phyloP scores from a whole-genome alignment of 2,888 invertebrate species.

The Tipula helvola region DNA sequence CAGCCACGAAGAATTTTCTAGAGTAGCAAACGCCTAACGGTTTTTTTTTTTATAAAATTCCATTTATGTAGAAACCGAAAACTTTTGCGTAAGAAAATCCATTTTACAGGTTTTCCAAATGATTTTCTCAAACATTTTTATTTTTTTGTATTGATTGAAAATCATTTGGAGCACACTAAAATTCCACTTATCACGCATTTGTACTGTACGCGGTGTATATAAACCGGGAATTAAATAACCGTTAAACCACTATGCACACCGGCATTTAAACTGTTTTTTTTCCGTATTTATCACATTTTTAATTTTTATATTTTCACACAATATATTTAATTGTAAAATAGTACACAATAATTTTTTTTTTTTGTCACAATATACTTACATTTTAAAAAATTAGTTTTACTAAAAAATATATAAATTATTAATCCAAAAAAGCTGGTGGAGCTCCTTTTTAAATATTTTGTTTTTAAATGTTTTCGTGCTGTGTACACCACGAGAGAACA shows the following conservation, averaged over 20 bases:
- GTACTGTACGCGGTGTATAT: not conserved
- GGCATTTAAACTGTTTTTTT: not conserved
- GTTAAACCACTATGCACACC: not conserved
- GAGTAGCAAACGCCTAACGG: constrained; percentile 5
- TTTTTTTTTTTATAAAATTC: not conserved
- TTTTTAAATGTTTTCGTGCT: not conserved
- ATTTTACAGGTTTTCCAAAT: not conserved
- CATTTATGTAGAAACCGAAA: not conserved
- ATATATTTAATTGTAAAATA: no score
- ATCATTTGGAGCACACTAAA: not conserved
- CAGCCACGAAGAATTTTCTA: not conserved
- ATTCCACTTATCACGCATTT: not conserved
- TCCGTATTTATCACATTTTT: not conserved
- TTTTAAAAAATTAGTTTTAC: constrained; percentile 8
- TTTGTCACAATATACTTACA: constrained; percentile 8
- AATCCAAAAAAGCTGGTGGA: not conserved
- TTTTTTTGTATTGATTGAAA: not conserved
- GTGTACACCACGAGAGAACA: constrained; percentile 33
- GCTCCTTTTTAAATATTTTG: not conserved
- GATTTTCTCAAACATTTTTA: not conserved
- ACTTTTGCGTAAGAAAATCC: not conserved
- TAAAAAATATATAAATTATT: constrained; percentile 5
- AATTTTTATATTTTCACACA: not conserved
- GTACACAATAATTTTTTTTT: not conserved
- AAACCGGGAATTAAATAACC: not conserved